Conservation (phyloP, 1,140 invertebrate species). For the Drosophila nebulosa region DNA sequence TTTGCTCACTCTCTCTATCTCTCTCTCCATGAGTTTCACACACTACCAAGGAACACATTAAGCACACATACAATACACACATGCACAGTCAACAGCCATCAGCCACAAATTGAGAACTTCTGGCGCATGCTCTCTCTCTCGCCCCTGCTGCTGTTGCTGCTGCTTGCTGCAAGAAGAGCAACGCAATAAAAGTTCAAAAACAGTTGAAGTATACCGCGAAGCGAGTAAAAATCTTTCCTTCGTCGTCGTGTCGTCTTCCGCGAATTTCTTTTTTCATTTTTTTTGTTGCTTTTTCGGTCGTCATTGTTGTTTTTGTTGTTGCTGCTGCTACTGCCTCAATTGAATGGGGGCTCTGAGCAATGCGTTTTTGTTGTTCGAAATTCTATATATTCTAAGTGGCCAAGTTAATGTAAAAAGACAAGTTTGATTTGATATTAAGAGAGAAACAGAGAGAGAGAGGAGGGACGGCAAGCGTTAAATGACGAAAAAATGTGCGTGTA, state of each 20-base stretch:
- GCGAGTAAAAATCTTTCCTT: slow-evolving; percentile 79
- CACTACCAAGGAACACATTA: neutral
- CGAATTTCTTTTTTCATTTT: slow-evolving; percentile 62
- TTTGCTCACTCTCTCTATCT: neutral
- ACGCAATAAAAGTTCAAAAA: slow-evolving; percentile 79
- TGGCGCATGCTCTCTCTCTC: slow-evolving; percentile 17
- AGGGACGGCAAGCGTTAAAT: neutral
- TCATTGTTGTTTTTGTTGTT: neutral
- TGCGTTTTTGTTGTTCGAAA: neutral
- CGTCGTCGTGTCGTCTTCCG: slow-evolving; percentile 66
- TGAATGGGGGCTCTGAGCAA: neutral
- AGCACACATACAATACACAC: neutral
- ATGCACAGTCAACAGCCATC: neutral
- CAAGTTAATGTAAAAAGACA: neutral
- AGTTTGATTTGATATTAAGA: neutral
- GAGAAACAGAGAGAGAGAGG: neutral
- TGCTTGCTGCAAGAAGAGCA: slow-evolving; percentile 61
- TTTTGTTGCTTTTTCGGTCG: slow-evolving; percentile 27
- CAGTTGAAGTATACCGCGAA: slow-evolving; percentile 66
- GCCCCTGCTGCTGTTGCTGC: slow-evolving; percentile 32
- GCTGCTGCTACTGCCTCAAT: neutral
- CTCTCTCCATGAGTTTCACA: neutral
- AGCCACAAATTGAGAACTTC: neutral
- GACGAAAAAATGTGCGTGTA: neutral
- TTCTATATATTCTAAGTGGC: neutral